A percentile compares a stretch with the other conserved stretches of the same genome.
These are phyloP conservation scores for Brotula barbata DNA, from an alignment of 2,797 vertebrate species.

Conservation along the genomic window DNA sequence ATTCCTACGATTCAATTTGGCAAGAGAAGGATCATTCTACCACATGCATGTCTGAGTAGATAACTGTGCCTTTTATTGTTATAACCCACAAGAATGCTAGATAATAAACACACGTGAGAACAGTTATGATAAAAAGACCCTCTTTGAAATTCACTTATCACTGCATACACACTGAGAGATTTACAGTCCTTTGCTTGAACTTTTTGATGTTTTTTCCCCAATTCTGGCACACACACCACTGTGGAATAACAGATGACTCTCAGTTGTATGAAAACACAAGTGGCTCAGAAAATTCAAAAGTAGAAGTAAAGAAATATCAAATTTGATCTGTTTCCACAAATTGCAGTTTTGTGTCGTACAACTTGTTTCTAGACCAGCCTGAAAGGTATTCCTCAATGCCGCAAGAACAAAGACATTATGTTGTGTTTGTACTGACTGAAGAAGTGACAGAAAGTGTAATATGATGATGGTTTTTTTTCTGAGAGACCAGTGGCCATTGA, in stretches of 20 bases:
- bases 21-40: conserved; percentile 21
- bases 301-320: conserved; percentile 23
- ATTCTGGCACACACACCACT: conserved; percentile 3
- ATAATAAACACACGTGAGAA: conserved; percentile 44
- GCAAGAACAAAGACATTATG: conserved; percentile 25
- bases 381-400: conserved; percentile 8
- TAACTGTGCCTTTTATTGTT: conserved; percentile 27
- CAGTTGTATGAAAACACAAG: conserved; percentile 47
- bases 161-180: conserved; percentile 24
- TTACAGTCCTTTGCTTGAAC: conserved; percentile 21
- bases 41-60: conserved; percentile 39
- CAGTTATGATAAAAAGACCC: conserved; percentile 28
- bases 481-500: conserved; percentile 8
- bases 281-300: conserved; percentile 49
- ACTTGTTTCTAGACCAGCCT: conserved; percentile 45
- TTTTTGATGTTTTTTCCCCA: conserved; percentile 27
- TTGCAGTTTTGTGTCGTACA: conserved; percentile 30
- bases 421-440: conserved; percentile 26
- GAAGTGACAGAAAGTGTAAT: conserved; percentile 9
- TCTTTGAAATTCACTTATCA: conserved; percentile 26
- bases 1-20: conserved; percentile 47
- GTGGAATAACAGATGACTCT: conserved; percentile 50
- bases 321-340: conserved; percentile 50
- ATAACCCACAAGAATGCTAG: too few relatives aligned
- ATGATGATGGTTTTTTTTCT: conserved; percentile 32